phyloP scores from a whole-genome alignment of 2,888 invertebrate genomes.

The Trachelus tabidus region DNA sequence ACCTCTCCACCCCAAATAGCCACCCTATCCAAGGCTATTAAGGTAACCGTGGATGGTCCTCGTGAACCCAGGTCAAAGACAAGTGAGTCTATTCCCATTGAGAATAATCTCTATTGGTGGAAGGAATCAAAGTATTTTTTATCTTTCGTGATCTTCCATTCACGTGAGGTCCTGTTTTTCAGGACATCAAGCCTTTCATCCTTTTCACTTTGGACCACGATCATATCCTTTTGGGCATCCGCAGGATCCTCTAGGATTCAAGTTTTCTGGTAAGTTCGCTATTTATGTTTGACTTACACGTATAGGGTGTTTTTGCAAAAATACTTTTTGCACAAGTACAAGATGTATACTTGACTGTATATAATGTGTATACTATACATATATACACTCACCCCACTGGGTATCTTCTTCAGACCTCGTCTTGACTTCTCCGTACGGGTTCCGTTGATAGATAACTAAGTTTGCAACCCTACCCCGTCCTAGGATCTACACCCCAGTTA shows the following conservation, averaged over 20 bases:
- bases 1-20: conserved; percentile 63
- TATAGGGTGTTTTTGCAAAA: not conserved
- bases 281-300: not conserved
- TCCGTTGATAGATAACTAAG: conserved; percentile 56
- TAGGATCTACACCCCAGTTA: not conserved
- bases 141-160: not conserved
- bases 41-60: conserved; percentile 62
- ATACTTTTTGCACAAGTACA: not conserved
- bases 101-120: not conserved
- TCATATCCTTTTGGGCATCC: conserved; percentile 75
- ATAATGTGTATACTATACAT: not conserved
- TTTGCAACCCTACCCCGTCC: conserved; percentile 41
- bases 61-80: conserved; percentile 62
- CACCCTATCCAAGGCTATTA: conserved; percentile 60
- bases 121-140: not conserved
- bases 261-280: conserved; percentile 80
- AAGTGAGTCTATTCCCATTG: conserved; percentile 46
- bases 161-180: conserved; percentile 38
- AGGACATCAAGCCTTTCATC: conserved; percentile 88
- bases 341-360: not conserved
- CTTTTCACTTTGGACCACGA: conserved; percentile 87
- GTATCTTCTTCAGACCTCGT: conserved; percentile 20
- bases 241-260: conserved; percentile 87
- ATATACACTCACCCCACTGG: not conserved
- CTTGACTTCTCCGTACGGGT: conserved; percentile 16